Base-by-base conservation (phyloP, 2,888 invertebrate species). In the Rutpela maculata region DNA sequence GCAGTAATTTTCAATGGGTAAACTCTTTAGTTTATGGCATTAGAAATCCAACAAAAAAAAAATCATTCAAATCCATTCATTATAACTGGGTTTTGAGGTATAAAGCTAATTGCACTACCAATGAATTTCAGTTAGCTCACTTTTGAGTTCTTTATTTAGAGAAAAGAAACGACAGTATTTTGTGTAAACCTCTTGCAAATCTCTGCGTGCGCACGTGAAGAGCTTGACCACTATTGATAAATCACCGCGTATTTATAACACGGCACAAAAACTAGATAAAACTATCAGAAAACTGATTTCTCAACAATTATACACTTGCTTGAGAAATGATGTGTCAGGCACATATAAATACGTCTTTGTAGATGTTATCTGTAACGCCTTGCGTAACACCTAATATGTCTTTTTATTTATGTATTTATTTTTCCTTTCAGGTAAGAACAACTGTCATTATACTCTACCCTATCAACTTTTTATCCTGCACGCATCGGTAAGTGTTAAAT, bases 361-460 rank as follows among this genome's bases (percentile, higher is more conserved):
- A 43, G 43, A 43, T 43, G 7, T 43, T 43, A 43, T 43, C 43
- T 43, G 11, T 15, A 43, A 43, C 43, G 43, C 43, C 43, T 43
- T 43, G 43, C 43, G 19, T 57, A 57, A 18, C 19, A n/a, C 17
- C 18, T 57, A 57, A 57, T 57, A 19, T 17, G 19, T 57, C 57
- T 57, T 18, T 55, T 57, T 57, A 57, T 57, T 57, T 18, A n/a
- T 57, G 19, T 57, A 43, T 43, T 43, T 43, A 43, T 57, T 18
- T 57, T 57, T 57, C 15, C 10, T 57, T 57, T 19, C 57, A 57
- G 57, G 57, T 57, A 57, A n/a, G 57, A 57, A 57, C 12, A 17
- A 18, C 57, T 43, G 43, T 43, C 43, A 43, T 43, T 43, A 43
- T 43, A 11, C 43, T 43, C 12, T 43, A 43, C 12, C 11, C 3